Percentiles rank a stretch among this genome's conserved stretches.
Conservation (phyloP, 1,140 invertebrate genomes). For the Hesperophylax magnus region DNA sequence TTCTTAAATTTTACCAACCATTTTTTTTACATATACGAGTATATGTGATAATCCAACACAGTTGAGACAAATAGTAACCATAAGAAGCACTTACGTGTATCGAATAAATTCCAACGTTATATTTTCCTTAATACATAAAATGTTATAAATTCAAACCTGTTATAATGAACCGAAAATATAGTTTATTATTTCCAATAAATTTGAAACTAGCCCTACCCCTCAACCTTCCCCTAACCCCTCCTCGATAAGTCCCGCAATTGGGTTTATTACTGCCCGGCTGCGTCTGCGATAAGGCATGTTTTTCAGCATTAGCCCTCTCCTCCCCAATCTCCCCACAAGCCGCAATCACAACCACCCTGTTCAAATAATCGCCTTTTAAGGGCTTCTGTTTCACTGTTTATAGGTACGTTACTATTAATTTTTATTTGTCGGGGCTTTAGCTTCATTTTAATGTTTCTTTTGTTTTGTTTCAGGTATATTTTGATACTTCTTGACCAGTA, state of each 20-base stretch:
- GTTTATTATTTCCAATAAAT: too few relatives aligned
- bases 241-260: conserved; percentile 9
- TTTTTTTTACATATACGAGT: not conserved
- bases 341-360: not conserved
- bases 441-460: not conserved
- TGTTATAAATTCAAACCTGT: too few relatives aligned
- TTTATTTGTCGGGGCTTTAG: not conserved
- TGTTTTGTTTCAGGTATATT: too few relatives aligned
- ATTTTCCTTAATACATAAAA: too few relatives aligned
- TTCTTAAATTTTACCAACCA: too few relatives aligned
- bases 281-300: conserved; percentile 49
- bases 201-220: conserved; percentile 6
- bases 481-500: too few relatives aligned
- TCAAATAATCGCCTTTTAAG: conserved; percentile 17
- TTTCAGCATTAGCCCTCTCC: conserved; percentile 42
- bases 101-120: too few relatives aligned
- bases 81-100: too few relatives aligned
- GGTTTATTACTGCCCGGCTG: conserved; percentile 39
- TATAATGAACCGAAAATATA: too few relatives aligned
- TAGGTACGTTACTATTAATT: conserved; percentile 7
- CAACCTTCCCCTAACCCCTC: not conserved
- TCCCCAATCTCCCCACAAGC: not conserved
- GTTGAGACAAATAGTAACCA: too few relatives aligned
- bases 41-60: too few relatives aligned
- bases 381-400: not conserved